phyloP scores from a whole-genome alignment of 2,797 vertebrate species.

The Karalla daura region DNA sequence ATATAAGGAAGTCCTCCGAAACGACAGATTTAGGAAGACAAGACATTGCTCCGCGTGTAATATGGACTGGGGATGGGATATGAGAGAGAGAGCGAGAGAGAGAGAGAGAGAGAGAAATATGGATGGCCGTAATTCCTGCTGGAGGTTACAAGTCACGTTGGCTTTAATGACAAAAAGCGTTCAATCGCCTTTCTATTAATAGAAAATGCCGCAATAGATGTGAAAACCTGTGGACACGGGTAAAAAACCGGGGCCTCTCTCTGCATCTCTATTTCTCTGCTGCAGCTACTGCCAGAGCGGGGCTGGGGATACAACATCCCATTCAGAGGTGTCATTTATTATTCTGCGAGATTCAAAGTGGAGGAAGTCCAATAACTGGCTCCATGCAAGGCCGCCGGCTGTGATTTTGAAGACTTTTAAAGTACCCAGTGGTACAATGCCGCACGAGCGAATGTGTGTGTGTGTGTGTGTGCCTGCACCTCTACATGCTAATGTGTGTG shows the following conservation, averaged over 20 bases:
- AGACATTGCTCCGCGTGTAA: constrained; percentile 27
- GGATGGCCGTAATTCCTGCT: constrained; percentile 70
- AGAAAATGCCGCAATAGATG: constrained; percentile 42
- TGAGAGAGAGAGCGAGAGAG: constrained; percentile 11
- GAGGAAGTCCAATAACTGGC: constrained; percentile 14
- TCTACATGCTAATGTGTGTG: constrained; percentile 4
- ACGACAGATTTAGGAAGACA: constrained; percentile 13
- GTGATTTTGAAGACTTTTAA: constrained; percentile 22
- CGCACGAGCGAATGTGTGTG: not conserved
- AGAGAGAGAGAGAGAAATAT: constrained; percentile 23
- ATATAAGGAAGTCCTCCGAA: not conserved
- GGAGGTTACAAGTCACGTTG: constrained; percentile 48
- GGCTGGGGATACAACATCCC: constrained; percentile 39
- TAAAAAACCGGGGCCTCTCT: constrained; percentile 13
- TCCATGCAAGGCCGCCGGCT: constrained; percentile 5
- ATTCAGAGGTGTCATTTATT: constrained; percentile 64
- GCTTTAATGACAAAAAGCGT: constrained; percentile 76
- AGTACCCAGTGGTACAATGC: not conserved
- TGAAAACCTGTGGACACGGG: constrained; percentile 33
- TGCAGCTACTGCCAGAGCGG: constrained; percentile 7
- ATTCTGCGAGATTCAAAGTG: constrained; percentile 49
- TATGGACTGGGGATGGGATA: constrained; percentile 24
- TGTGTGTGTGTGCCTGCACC: not conserved
- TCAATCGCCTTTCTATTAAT: constrained; percentile 69
- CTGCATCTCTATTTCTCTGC: constrained; percentile 13